Conservation (phyloP, 2,113 vertebrate species). For the Lepus europaeus region DNA sequence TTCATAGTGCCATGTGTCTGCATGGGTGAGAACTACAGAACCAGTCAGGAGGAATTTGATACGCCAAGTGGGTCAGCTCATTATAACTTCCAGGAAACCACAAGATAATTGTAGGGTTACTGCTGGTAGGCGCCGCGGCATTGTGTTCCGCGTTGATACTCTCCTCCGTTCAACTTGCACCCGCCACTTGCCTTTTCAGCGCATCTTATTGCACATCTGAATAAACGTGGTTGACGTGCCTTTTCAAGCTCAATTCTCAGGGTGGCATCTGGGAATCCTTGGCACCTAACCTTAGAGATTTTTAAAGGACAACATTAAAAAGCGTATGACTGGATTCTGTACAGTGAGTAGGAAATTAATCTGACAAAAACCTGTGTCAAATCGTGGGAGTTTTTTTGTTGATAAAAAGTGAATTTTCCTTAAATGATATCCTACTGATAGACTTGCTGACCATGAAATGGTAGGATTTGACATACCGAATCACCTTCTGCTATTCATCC, state of each 20-base stretch:
- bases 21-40: conserved; percentile 26
- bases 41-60: conserved; percentile 49
- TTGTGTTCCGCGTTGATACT: rapidly evolving
- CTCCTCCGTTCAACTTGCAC: too few relatives aligned
- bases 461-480: not conserved
- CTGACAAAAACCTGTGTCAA: not conserved
- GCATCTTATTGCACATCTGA: not conserved
- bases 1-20: conserved; percentile 2
- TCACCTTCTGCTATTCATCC: not conserved
- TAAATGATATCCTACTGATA: not conserved
- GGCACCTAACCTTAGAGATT: not conserved
- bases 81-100: conserved; percentile 67
- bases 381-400: not conserved
- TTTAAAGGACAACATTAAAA: not conserved
- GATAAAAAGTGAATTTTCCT: conserved; percentile 20
- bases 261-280: not conserved
- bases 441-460: not conserved
- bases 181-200: not conserved
- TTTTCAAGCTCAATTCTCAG: not conserved
- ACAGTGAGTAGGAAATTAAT: not conserved
- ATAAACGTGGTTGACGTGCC: not conserved
- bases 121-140: not conserved
- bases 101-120: conserved; percentile 37
- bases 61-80: conserved; percentile 12
- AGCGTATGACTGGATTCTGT: not conserved